These are phyloP conservation scores for Atta cephalotes DNA, from an alignment of 1,140 invertebrate species.

Conservation along the genomic window DNA sequence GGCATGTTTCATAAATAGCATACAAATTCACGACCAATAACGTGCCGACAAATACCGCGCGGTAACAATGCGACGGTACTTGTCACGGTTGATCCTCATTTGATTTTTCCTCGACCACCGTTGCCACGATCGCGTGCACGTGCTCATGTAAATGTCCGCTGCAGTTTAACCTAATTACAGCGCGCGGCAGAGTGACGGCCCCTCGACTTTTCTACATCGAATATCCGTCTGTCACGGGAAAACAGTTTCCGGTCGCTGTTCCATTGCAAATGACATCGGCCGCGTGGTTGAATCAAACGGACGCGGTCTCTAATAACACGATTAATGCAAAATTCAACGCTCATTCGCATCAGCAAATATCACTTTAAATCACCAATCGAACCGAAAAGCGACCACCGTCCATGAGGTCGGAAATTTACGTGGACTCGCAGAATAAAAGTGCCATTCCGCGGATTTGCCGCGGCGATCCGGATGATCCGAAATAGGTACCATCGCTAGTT, in stretches of 20 bases:
- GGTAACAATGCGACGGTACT: not conserved
- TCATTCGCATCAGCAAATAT: constrained; percentile 40
- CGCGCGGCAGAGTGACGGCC: not conserved
- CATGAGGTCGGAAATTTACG: not conserved
- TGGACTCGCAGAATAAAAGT: not conserved
- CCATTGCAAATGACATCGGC: constrained; percentile 17
- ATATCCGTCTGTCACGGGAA: constrained; percentile 36
- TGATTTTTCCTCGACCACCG: constrained; percentile 40
- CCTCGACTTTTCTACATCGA: constrained; percentile 37
- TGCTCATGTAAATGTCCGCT: constrained; percentile 43
- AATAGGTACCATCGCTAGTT: not conserved
- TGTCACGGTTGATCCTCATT: constrained; percentile 25
- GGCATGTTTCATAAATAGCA: not conserved
- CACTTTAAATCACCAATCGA: constrained; percentile 6
- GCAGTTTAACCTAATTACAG: constrained; percentile 55
- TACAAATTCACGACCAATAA: constrained; percentile 5
- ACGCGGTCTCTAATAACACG: constrained; percentile 47
- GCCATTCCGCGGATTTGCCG: not conserved
- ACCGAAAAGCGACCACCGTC: too few relatives aligned
- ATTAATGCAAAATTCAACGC: constrained; percentile 47
- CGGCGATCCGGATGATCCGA: not conserved
- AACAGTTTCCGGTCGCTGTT: constrained; percentile 31
- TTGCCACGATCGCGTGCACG: not conserved
- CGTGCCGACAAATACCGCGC: constrained; percentile 21
- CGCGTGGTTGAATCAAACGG: constrained; percentile 27